phyloP scores from a whole-genome alignment of 1,140 invertebrate genomes.

The Venturia canescens region DNA sequence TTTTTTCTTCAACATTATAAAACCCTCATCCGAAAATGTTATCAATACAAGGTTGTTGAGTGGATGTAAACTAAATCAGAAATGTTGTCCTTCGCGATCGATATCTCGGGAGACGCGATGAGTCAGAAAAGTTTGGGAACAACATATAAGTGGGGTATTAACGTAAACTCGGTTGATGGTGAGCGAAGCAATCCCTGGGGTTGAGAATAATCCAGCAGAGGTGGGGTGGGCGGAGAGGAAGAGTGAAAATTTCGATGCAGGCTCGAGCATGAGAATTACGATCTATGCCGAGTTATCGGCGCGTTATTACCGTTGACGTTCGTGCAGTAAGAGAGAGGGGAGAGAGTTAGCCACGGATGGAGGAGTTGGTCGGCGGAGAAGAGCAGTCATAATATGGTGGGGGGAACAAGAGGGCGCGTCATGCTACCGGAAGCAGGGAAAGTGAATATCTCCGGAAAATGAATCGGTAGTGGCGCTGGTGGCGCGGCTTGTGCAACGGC shows the following conservation, averaged over 20 bases:
- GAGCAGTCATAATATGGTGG: background rate
- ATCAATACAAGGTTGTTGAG: too few relatives aligned
- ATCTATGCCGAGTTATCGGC: slow-evolving; percentile 38
- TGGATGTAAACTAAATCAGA: too few relatives aligned
- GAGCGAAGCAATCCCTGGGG: background rate
- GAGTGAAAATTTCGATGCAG: slow-evolving; percentile 48
- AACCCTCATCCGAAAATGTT: too few relatives aligned
- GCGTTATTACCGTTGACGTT: slow-evolving; percentile 56
- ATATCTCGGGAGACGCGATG: too few relatives aligned
- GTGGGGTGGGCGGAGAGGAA: slow-evolving; percentile 1
- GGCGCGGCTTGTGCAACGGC: background rate
- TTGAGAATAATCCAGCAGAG: slow-evolving; percentile 19
- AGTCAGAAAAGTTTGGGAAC: too few relatives aligned
- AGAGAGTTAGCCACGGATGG: background rate
- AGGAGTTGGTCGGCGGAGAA: background rate
- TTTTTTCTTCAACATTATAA: too few relatives aligned
- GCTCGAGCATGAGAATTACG: slow-evolving; percentile 37
- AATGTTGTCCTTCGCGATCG: too few relatives aligned
- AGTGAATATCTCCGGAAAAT: slow-evolving; percentile 54
- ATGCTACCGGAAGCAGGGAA: slow-evolving; percentile 46
- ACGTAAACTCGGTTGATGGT: too few relatives aligned
- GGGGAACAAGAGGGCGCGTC: slow-evolving; percentile 21
- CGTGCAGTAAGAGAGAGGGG: background rate
- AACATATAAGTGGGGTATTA: too few relatives aligned
- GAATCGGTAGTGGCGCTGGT: slow-evolving; percentile 24